A percentile compares a stretch with the other conserved stretches of the same genome.
phyloP scores from a whole-genome alignment of 2,888 invertebrate species.

The Busseola fusca region DNA sequence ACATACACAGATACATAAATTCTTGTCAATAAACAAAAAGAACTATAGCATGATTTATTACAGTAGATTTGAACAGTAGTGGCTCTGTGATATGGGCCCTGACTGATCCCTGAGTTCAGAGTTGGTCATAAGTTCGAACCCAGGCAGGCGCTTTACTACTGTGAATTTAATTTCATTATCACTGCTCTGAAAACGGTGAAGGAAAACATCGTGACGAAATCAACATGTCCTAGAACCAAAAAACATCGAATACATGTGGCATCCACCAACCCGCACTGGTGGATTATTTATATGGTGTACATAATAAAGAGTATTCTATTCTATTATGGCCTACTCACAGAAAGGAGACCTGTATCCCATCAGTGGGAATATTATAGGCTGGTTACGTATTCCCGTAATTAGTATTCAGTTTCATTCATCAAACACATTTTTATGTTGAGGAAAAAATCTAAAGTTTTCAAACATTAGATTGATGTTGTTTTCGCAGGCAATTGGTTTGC shows the following conservation, averaged over 20 bases:
- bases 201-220: not conserved
- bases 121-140: not conserved
- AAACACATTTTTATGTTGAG: not conserved
- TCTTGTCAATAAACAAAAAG: not conserved
- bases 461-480: not conserved
- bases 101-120: not conserved
- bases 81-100: not conserved
- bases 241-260: not conserved
- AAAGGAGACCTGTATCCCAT: not conserved
- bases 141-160: not conserved
- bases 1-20: not conserved
- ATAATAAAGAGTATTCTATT: too few relatives aligned
- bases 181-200: not conserved
- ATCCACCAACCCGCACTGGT: not conserved
- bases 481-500: constrained; percentile 7
- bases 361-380: not conserved
- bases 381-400: not conserved
- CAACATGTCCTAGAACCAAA: not conserved
- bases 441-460: not conserved
- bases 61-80: not conserved
- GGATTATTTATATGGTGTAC: too few relatives aligned
- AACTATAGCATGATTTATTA: not conserved
- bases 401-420: not conserved
- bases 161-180: not conserved
- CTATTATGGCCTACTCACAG: not conserved